A percentile compares a stretch with the other conserved stretches of the same genome.
phyloP scores from a whole-genome alignment of 2,888 invertebrate species.

The Gerris lacustris region DNA sequence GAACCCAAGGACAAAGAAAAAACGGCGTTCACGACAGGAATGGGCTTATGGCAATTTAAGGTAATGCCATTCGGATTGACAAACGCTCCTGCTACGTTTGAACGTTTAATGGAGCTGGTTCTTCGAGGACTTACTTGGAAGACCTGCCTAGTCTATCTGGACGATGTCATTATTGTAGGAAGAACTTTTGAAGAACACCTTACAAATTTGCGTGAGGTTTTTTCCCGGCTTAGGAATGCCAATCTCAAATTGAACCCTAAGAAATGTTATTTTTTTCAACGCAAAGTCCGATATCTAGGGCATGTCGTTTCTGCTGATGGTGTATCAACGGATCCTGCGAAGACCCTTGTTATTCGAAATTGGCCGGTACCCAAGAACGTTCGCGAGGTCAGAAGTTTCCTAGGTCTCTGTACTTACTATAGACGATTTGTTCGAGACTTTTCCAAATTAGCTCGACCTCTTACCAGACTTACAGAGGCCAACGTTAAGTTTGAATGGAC shows the following conservation, averaged over 20 bases:
- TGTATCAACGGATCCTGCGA: slow-evolving; percentile 25
- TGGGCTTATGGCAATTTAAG: not conserved
- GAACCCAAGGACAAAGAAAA: not conserved
- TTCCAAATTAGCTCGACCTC: not conserved
- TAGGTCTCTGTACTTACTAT: slow-evolving; percentile 31
- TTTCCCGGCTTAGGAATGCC: slow-evolving; percentile 24
- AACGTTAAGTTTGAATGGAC: slow-evolving; percentile 9
- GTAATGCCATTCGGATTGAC: not conserved
- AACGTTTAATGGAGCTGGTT: not conserved
- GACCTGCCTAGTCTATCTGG: not conserved
- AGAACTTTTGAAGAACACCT: slow-evolving; percentile 8
- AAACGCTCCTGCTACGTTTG: not conserved
- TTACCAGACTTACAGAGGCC: slow-evolving; percentile 2
- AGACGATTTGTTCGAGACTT: slow-evolving; percentile 22
- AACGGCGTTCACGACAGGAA: not conserved
- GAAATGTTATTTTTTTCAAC: slow-evolving; percentile 16
- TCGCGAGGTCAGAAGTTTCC: slow-evolving; percentile 26
- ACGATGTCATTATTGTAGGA: not conserved
- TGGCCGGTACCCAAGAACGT: slow-evolving; percentile 26
- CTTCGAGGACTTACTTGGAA: not conserved
- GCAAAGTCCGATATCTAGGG: slow-evolving; percentile 25
- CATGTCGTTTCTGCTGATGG: slow-evolving; percentile 24
- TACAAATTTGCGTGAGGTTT: slow-evolving; percentile 23
- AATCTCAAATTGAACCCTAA: slow-evolving; percentile 27
- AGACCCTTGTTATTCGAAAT: slow-evolving; percentile 23